Conservation (phyloP, 2,113 vertebrate genomes). For the Poeciliopsis prolifica region DNA sequence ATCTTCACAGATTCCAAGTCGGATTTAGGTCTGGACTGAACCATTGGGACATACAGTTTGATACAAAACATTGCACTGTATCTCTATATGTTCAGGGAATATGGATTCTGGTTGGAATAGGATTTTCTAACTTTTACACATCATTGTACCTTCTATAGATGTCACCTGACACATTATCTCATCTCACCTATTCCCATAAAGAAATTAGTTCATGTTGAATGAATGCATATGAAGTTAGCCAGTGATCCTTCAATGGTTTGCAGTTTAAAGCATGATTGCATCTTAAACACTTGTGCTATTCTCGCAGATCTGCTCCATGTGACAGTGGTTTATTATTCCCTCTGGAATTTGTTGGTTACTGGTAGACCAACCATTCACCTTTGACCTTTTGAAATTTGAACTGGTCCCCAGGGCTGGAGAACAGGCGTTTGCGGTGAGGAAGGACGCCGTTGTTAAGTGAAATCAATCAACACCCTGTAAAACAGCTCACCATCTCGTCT, state of each 20-base stretch:
- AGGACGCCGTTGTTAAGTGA: slow-evolving; percentile 43
- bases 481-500: slow-evolving; percentile 44
- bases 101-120: background rate
- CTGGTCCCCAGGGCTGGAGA: slow-evolving; percentile 36
- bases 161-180: background rate
- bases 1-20: no score
- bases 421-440: background rate
- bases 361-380: slow-evolving; percentile 49
- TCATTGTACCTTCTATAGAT: background rate
- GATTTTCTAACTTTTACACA: background rate
- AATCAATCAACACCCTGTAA: slow-evolving; percentile 63
- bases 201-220: background rate
- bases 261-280: background rate
- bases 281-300: background rate
- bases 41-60: no score
- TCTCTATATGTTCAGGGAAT: no score
- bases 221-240: background rate
- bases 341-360: slow-evolving; percentile 37
- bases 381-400: slow-evolving; percentile 61
- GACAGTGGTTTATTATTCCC: slow-evolving; percentile 40
- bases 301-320: slow-evolving; percentile 16
- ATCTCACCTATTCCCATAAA: background rate
- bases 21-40: no score
- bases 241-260: background rate
- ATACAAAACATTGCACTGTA: no score